Percentiles rank a stretch among this genome's conserved stretches.
Evolutionary conservation across 2,888 invertebrate genomes (phyloP).

Genomic region (Cerastis leucographa): DNA sequence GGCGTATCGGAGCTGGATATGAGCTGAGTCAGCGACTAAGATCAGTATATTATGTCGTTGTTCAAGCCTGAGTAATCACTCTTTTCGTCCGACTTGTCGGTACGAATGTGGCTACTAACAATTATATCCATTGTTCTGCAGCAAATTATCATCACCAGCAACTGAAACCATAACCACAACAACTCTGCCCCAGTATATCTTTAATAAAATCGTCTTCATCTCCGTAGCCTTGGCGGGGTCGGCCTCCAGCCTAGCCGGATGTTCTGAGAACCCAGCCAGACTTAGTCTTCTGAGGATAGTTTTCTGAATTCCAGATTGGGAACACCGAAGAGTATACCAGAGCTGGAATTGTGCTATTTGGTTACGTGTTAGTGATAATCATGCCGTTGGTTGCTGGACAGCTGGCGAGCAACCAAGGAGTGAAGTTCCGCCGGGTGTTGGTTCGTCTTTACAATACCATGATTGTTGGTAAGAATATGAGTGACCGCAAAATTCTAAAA

Average conservation of each 20-base stretch:
- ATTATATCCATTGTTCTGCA: no score
- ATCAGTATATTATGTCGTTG: neutral
- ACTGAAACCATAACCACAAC: no score
- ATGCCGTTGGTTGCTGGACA: slow-evolving; percentile 43
- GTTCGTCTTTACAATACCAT: slow-evolving; percentile 33
- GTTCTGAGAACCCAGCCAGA: neutral
- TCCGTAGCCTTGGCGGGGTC: neutral
- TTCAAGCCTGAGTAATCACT: no score
- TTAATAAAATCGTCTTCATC: neutral
- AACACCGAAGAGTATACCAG: slow-evolving; percentile 18
- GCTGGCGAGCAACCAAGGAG: slow-evolving; percentile 26
- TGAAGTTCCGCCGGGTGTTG: slow-evolving; percentile 14
- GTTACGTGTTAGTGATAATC: slow-evolving; percentile 15
- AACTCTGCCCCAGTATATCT: no score
- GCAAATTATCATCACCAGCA: no score
- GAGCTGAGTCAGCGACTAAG: no score
- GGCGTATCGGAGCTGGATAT: no score
- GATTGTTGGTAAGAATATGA: slow-evolving; percentile 12
- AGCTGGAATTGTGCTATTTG: slow-evolving; percentile 1
- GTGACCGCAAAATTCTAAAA: neutral
- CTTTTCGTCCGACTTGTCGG: no score
- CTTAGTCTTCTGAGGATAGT: neutral
- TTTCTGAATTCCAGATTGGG: slow-evolving; percentile 31
- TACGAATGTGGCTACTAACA: no score
- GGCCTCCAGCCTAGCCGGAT: no score